phyloP scores from a whole-genome alignment of 1,140 invertebrate genomes.

The Drosophila insularis region DNA sequence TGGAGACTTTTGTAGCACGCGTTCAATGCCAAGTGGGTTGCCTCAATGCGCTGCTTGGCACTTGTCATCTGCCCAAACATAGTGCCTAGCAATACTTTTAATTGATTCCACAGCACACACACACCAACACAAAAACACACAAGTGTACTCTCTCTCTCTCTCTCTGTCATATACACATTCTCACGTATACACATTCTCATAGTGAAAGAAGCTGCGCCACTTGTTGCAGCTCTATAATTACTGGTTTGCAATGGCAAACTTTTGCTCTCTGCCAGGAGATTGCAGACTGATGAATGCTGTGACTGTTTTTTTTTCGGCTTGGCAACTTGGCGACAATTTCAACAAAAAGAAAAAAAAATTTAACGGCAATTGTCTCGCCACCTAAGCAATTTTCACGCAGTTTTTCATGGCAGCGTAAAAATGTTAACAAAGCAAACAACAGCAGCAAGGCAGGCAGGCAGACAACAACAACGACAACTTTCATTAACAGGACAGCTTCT shows the following conservation, averaged over 20 bases:
- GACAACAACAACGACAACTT: conserved; percentile 46
- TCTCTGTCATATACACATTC: conserved; percentile 22
- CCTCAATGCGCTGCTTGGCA: conserved; percentile 36
- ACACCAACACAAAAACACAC: conserved; percentile 49
- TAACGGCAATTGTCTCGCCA: conserved; percentile 77
- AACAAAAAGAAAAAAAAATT: conserved; percentile 36
- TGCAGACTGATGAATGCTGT: conserved; percentile 9
- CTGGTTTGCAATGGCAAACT: conserved; percentile 53
- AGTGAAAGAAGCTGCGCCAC: conserved; percentile 78
- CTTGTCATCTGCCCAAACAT: conserved; percentile 78
- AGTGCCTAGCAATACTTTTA: conserved; percentile 74
- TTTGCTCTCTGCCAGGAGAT: conserved; percentile 15
- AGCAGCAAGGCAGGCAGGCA: conserved; percentile 9
- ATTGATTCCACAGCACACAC: conserved; percentile 61
- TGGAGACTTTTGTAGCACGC: conserved; percentile 53
- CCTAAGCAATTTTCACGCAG: conserved; percentile 76
- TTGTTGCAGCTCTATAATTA: conserved; percentile 65
- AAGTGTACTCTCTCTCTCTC: conserved; percentile 25
- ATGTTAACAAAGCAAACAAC: conserved; percentile 52
- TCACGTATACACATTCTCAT: conserved; percentile 31
- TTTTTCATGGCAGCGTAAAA: conserved; percentile 66
- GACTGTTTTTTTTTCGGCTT: conserved; percentile 15
- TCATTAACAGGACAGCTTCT: conserved; percentile 40
- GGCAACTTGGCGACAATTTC: conserved; percentile 73
- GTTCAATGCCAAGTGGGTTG: conserved; percentile 67